Conservation (phyloP, 2,888 invertebrate genomes). For the Acheta domesticus region DNA sequence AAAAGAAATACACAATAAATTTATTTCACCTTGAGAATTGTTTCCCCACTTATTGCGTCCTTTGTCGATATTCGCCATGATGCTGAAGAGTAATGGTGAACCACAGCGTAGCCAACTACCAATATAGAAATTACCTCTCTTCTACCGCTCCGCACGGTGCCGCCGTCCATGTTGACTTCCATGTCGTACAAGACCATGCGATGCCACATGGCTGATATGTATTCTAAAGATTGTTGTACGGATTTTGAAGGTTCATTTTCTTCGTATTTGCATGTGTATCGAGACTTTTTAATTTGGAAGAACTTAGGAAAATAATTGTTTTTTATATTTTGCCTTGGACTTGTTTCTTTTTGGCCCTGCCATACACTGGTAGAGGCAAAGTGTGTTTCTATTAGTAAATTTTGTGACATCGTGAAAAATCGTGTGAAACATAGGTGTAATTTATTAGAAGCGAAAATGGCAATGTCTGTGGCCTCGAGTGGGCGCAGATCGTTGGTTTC, state of each 20-base stretch:
- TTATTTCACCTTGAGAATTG: slow-evolving; percentile 48
- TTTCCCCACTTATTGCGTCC: slow-evolving; percentile 51
- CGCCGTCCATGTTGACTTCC: background rate
- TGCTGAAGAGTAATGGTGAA: slow-evolving; percentile 37
- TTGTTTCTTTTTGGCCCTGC: too few species aligned
- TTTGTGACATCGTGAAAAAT: background rate
- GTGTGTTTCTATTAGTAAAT: too few species aligned
- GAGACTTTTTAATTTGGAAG: background rate
- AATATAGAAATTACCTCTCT: slow-evolving; percentile 9
- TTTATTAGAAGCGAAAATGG: background rate
- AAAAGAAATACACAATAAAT: slow-evolving; percentile 20
- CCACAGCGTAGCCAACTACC: slow-evolving; percentile 18
- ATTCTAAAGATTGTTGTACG: background rate
- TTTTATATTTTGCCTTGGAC: background rate
- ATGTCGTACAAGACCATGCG: background rate
- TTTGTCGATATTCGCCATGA: slow-evolving; percentile 51
- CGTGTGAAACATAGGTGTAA: background rate
- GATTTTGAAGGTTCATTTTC: background rate
- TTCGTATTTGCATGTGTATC: background rate
- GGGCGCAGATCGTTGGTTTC: background rate
- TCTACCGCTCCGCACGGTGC: background rate
- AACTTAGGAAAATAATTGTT: background rate
- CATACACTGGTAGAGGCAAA: too few species aligned
- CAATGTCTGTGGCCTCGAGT: slow-evolving; percentile 2
- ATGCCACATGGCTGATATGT: background rate